Conservation (phyloP, 1,140 invertebrate genomes). For the Scaptomyza graminum region DNA sequence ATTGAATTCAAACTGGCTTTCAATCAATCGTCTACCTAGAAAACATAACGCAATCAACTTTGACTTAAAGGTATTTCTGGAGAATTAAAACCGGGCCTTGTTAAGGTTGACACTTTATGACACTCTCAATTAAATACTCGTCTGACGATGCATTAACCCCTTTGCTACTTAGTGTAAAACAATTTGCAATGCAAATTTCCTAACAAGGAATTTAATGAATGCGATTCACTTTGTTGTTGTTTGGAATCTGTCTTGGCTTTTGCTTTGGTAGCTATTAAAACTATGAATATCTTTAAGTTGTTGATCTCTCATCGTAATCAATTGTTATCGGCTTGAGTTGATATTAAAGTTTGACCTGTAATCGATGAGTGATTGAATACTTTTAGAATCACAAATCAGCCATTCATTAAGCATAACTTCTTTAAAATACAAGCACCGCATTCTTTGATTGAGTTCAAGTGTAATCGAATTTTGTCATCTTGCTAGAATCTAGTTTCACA, state of each 20-base stretch:
- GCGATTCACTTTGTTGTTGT: not conserved
- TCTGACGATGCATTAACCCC: too few relatives aligned
- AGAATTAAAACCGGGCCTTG: slow-evolving; percentile 34
- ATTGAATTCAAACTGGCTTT: slow-evolving; percentile 41
- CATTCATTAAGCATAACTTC: not conserved
- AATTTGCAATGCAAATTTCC: slow-evolving; percentile 13
- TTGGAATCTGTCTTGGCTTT: not conserved
- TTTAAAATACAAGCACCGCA: not conserved
- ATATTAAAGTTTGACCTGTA: too few relatives aligned
- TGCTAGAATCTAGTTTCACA: slow-evolving; percentile 16
- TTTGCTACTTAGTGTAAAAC: too few relatives aligned
- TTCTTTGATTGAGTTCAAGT: slow-evolving; percentile 2
- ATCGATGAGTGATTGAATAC: not conserved
- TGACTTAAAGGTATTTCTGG: slow-evolving; percentile 15
- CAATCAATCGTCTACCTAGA: not conserved
- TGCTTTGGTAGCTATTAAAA: not conserved
- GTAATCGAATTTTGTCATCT: slow-evolving; percentile 23
- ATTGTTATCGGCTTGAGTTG: too few relatives aligned
- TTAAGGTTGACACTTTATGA: not conserved
- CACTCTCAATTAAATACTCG: slow-evolving; percentile 27
- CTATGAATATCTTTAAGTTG: not conserved
- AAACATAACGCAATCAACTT: slow-evolving; percentile 15
- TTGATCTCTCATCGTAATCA: not conserved
- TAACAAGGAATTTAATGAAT: slow-evolving; percentile 10
- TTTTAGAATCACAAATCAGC: too few relatives aligned